phyloP scores from a whole-genome alignment of 1,140 invertebrate species.

The Trachelipus rathkii region DNA sequence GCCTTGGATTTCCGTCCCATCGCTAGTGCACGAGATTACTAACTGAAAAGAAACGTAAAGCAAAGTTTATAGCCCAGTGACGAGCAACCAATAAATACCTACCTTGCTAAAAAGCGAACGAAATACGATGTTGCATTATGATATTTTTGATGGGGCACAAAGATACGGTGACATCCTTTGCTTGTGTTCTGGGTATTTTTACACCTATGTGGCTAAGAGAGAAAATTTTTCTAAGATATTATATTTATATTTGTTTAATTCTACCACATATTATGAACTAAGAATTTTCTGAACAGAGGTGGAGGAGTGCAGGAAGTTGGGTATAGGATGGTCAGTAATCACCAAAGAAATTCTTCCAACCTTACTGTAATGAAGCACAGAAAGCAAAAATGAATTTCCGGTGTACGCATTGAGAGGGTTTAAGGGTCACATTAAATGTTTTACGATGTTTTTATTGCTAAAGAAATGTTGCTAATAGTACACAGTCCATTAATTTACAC shows the following conservation, averaged over 20 bases:
- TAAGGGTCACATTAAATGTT: constrained; percentile 5
- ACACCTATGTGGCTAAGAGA: constrained; percentile 66
- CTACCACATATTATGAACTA: constrained; percentile 36
- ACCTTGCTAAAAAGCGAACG: constrained; percentile 25
- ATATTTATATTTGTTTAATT: constrained; percentile 58
- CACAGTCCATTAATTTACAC: constrained; percentile 33
- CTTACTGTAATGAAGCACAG: neutral
- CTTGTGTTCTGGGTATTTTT: constrained; percentile 46
- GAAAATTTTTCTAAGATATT: constrained; percentile 72
- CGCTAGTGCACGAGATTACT: constrained; percentile 56
- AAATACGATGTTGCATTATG: constrained; percentile 37
- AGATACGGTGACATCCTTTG: constrained; percentile 44
- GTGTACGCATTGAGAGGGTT: neutral
- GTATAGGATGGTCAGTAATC: too few species aligned
- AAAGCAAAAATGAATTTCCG: neutral
- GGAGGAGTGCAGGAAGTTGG: too few species aligned
- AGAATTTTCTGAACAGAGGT: neutral
- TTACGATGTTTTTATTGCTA: constrained; percentile 8
- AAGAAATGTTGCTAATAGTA: constrained; percentile 31
- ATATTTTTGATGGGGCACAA: constrained; percentile 42
- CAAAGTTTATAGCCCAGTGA: constrained; percentile 20
- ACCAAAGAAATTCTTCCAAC: too few species aligned
- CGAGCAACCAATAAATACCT: constrained; percentile 22
- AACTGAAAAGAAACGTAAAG: constrained; percentile 67
- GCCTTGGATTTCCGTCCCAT: constrained; percentile 37